These are phyloP conservation scores for Oceanodroma tethys DNA, from an alignment of 2,113 vertebrate species.

Conservation along the genomic window DNA sequence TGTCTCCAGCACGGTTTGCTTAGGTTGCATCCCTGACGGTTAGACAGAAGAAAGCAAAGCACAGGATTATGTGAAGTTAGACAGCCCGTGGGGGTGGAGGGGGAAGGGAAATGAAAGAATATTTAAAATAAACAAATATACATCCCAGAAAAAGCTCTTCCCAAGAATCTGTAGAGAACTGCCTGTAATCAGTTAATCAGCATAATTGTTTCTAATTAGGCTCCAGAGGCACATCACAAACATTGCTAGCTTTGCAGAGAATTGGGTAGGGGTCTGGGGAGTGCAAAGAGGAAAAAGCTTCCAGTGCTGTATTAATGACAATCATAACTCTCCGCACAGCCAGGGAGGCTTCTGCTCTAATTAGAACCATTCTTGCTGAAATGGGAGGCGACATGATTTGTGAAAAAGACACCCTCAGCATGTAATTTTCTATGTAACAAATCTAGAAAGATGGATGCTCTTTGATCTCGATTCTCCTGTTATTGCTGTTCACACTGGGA, in stretches of 20 bases:
- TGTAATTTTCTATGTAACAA: conserved; percentile 63
- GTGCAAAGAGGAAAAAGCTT: not conserved
- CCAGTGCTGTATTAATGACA: conserved; percentile 62
- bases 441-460: conserved; percentile 68
- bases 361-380: conserved; percentile 68
- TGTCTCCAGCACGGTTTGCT: not conserved
- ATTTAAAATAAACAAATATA: conserved; percentile 50
- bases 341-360: conserved; percentile 62
- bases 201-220: conserved; percentile 76
- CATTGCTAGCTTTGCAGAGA: not conserved
- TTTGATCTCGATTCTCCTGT: conserved; percentile 74
- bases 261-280: not conserved
- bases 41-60: not conserved
- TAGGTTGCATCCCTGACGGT: not conserved
- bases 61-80: not conserved
- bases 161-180: conserved; percentile 64
- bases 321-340: conserved; percentile 52
- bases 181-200: conserved; percentile 74
- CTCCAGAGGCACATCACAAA: conserved; percentile 56
- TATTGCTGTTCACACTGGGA: conserved; percentile 69
- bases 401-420: conserved; percentile 63
- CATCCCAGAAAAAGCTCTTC: conserved; percentile 61
- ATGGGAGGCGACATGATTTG: conserved; percentile 68
- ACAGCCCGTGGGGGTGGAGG: not conserved
- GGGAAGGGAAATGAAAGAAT: conserved; percentile 57